Base-by-base conservation (phyloP, 2,888 invertebrate genomes). In the Acrocyrtus sp. region DNA sequence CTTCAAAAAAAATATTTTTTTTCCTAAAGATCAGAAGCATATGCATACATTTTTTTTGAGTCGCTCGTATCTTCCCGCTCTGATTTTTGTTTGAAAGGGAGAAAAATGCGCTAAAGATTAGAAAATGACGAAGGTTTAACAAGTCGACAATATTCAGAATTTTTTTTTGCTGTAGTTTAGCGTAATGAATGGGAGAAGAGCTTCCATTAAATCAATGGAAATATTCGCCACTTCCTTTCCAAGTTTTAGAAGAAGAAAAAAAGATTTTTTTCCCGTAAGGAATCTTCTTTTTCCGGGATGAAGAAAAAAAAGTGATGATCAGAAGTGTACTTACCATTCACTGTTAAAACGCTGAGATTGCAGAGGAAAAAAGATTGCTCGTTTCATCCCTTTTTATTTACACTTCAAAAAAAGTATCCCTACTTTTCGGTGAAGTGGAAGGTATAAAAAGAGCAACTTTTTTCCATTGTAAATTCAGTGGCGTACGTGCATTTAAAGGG, bases 181-280 rank as follows among this genome's bases (percentile, higher is more conserved):
- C 17, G 8, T 8, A 45, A 45, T 17, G 10, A 45, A 17, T 6
- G 5, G 5, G 8, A 3, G 24, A 27, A 26, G 5, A 8, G 53
- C 27, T 53, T 53, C 27, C 53, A 53, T 53, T 27, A 53, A 17
- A 53, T 53, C 21, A 26, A 53, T 53, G 53, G 27, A 26, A 53
- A 12, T 12, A 24, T n/a, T 12, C 34, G 34, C n/a, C n/a, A n/a
- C n/a, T n/a, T n/a, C n/a, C n/a, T n/a, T n/a, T n/a, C n/a, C n/a
- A n/a, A n/a, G n/a, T n/a, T n/a, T n/a, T n/a, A n/a, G n/a, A n/a
- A n/a, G n/a, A n/a, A n/a, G n/a, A n/a, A n/a, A 34, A 34, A 34
- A 34, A 34, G 34, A 8, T 34, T 34, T n/a, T n/a, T n/a, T n/a
- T n/a, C n/a, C n/a, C n/a, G n/a, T n/a, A n/a, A n/a, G n/a, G n/a